A percentile compares a stretch with the other conserved stretches of the same genome.
phyloP scores from a whole-genome alignment of 2,888 invertebrate genomes.

The Drosophila austrosaltans region DNA sequence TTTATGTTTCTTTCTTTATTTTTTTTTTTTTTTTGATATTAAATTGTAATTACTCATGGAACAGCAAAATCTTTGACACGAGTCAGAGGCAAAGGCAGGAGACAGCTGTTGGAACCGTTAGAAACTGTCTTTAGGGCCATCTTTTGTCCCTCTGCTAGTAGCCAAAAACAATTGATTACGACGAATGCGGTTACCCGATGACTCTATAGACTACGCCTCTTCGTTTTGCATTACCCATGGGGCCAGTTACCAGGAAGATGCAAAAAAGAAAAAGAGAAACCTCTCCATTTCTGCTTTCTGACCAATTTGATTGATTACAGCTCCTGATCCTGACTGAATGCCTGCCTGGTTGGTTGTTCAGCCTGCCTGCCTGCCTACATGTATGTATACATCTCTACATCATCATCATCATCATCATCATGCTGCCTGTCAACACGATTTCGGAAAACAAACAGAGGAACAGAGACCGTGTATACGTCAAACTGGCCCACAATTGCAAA shows the following conservation, averaged over 20 bases:
- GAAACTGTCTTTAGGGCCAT: conserved; percentile 35
- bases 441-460: conserved; percentile 62
- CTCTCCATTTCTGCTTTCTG: conserved; percentile 24
- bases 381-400: conserved; percentile 33
- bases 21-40: conserved; percentile 45
- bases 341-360: not conserved
- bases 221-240: conserved; percentile 64
- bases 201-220: conserved; percentile 16
- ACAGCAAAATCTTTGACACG: conserved; percentile 22
- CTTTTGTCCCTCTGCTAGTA: conserved; percentile 40
- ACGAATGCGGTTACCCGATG: conserved; percentile 75
- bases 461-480: conserved; percentile 64
- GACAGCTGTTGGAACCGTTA: conserved; percentile 71
- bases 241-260: conserved; percentile 61
- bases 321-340: conserved; percentile 39
- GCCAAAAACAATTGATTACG: conserved; percentile 74
- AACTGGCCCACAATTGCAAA: conserved; percentile 77
- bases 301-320: conserved; percentile 78
- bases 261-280: not conserved
- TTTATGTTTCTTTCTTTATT: conserved; percentile 54
- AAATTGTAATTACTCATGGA: conserved; percentile 81
- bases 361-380: conserved; percentile 9
- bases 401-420: conserved; percentile 28
- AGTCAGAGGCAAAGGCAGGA: conserved; percentile 15
- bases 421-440: conserved; percentile 82